phyloP scores from a whole-genome alignment of 2,113 vertebrate species.

The Nothocercus nigrocapillus region DNA sequence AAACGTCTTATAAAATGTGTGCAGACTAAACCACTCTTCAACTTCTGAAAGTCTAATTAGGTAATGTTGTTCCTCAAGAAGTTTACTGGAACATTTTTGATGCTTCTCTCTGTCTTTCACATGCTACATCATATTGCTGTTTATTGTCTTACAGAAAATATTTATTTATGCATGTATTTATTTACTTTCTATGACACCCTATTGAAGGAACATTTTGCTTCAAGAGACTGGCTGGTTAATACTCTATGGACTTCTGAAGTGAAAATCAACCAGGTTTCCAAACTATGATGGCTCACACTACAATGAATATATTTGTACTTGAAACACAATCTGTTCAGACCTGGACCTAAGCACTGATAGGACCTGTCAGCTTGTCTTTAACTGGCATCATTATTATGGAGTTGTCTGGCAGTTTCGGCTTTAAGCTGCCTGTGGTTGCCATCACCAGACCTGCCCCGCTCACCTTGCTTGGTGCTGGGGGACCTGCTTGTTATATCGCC shows the following conservation, averaged over 20 bases:
- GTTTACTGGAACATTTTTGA: not conserved
- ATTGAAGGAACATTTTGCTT: not conserved
- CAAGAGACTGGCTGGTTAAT: not conserved
- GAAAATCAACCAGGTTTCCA: not conserved
- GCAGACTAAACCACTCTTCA: not conserved
- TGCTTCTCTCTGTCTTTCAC: not conserved
- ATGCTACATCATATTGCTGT: accelerated
- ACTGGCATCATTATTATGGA: not conserved
- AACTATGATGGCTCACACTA: not conserved
- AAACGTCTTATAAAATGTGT: constrained; percentile 4
- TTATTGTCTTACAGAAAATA: not conserved
- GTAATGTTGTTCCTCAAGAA: not conserved
- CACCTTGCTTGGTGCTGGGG: accelerated
- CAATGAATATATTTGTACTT: not conserved
- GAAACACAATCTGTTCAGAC: not conserved
- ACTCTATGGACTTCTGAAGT: not conserved
- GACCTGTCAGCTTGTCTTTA: not conserved
- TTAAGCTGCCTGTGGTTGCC: not conserved
- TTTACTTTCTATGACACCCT: not conserved
- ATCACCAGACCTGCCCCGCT: accelerated
- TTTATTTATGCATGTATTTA: not conserved
- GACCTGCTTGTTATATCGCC: not conserved
- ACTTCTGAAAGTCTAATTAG: not conserved
- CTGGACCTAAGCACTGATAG: not conserved
- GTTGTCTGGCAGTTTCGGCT: not conserved